Base-by-base conservation (phyloP, 2,888 invertebrate genomes). In the Formica aserva region DNA sequence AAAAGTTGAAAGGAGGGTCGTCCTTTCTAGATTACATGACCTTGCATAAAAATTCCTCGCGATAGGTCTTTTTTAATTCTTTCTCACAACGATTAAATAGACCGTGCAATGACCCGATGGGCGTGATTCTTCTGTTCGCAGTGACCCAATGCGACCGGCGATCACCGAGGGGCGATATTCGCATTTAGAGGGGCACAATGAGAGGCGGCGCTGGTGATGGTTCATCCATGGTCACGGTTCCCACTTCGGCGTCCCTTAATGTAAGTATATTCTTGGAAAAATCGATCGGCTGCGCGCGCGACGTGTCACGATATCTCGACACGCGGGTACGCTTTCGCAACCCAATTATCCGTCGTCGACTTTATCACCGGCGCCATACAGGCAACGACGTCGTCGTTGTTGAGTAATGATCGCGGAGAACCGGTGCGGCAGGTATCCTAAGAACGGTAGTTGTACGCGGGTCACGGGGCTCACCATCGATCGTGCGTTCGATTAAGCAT, bases 191-290 rank as follows among this genome's bases (percentile, higher is more conserved):
- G 78, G 85, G 74, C 83, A 89, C 74, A 80, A 92, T 93, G 92
- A 92, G 91, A 91, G 93, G 92, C 88, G 92, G 92, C 85, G 91
- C 90, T 77, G 87, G 86, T 55, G 91, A 91, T 85, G 91, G 90
- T 85, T 91, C 92, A 78, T 87, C 90, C 81, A 90, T 92, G 91
- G 91, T 93, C 86, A 92, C 91, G 82, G 90, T 93, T 38, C 93
- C 94, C 83, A 92, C 92, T 89, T 93, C 94, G 69, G 89, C 92
- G 77, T 93, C 93, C 48, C 87, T 93, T 62, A 93, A 92, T 84
- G 93, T 94, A 87, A 93, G 93, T 93, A 83, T 60, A 41, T 62
- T 62, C 41, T 66, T 29, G 69, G 38, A 26, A 57, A 41, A 69
- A 45, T 29, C 55, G 66, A 38, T 69, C 77, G 67, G 13, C 6